Evolutionary conservation across 2,113 vertebrate species (phyloP).

Genomic region (Isurus oxyrinchus): DNA sequence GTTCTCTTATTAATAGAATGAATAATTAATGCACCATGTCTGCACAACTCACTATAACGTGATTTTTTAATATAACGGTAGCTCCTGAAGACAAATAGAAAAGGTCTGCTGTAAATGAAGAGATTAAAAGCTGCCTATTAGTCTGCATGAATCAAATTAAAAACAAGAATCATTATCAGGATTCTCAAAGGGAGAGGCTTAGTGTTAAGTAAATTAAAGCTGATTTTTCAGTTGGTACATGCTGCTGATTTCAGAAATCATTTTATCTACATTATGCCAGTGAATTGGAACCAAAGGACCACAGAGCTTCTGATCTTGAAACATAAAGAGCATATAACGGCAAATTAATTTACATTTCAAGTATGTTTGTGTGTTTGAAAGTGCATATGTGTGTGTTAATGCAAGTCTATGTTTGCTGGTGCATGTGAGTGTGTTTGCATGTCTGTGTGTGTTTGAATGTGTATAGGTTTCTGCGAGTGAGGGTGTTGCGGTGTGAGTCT

Average conservation of each 20-base stretch:
- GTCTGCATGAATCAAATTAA: conserved; percentile 28
- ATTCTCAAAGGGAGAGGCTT: conserved; percentile 13
- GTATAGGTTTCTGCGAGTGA: not conserved
- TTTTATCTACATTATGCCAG: conserved; percentile 1
- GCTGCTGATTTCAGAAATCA: conserved; percentile 7
- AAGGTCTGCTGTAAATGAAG: conserved; percentile 6
- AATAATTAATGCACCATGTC: conserved; percentile 23
- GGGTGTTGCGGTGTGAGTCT: not conserved
- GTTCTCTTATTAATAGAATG: not conserved
- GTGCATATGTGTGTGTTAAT: not conserved
- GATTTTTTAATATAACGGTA: not conserved
- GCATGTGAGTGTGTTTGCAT: not conserved
- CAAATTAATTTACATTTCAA: not conserved
- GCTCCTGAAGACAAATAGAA: conserved; percentile 20
- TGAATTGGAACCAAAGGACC: not conserved
- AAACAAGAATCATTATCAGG: conserved; percentile 31
- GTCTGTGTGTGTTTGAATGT: not conserved
- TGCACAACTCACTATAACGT: not conserved
- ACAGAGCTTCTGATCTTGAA: not conserved
- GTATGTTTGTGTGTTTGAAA: not conserved
- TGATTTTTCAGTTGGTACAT: conserved; percentile 24
- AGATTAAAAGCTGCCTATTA: not conserved
- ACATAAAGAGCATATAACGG: not conserved
- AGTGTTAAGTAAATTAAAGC: conserved; percentile 26
- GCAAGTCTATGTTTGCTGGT: too few species aligned